Base-by-base conservation (phyloP, 1,140 invertebrate species). In the Scaptomyza hsui region DNA sequence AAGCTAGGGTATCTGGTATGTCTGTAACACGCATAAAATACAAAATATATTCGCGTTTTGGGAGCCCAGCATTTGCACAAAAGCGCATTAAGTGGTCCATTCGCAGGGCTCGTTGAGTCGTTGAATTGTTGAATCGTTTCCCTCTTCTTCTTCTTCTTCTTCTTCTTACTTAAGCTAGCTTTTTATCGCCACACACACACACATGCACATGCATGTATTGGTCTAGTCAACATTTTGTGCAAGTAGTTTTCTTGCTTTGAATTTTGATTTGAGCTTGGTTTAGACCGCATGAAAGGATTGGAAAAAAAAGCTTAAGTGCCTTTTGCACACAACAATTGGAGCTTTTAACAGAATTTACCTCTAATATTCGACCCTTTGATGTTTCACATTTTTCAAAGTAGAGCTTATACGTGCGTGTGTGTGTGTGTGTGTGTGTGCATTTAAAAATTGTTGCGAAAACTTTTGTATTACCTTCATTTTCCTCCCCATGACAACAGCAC, bases 41-140 rank as follows among this genome's bases (percentile, higher is more conserved):
- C 26, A 29, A 45, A 60, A 21, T 13, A 15, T 21, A 52, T 49
- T 29, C 68, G 45, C 51, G 16, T 49, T 52, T 24, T 24, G 37
- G 49, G 41, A 24, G 26, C 26, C 1, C 26, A 29, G 57, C 53
- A 57, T 53, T 65, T 49, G 26, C 70, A 57, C 74, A 82, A 75
- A 70, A 67, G 68, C 69, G 24, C 69, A 73, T 83, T 86, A 86
- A 85, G 80, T 85, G 81, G 73, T 85, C 73, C 69, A 81, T 77
- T 81, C 78, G 60, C 57, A 53, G 68, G 52, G 56, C 57, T 48
- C 70, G 60, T 69, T 85, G 26, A 29, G 9, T 29, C 26, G 26
- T 29, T 29, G 26, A 29, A 29, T 7, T 29, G 26, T 29, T 9
- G 76, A 80, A 70, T 70, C 75, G 76, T 69, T 76, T 72, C 72